Percentiles rank a stretch among this genome's conserved stretches.
Conservation (phyloP, 2,797 vertebrate genomes). For the Enteromius trimaculatus region DNA sequence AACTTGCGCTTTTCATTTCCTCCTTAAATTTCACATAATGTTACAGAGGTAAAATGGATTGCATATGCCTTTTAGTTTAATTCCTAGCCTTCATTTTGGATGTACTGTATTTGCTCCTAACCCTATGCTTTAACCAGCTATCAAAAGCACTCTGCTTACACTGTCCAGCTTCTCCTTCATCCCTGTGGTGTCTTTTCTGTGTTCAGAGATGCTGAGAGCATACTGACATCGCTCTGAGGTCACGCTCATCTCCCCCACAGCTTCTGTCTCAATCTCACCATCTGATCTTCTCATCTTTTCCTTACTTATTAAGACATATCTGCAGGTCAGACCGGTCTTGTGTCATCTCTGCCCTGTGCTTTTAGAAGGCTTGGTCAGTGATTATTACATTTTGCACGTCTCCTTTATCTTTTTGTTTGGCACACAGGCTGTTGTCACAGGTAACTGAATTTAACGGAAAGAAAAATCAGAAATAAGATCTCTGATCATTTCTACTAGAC, state of each 20-base stretch:
- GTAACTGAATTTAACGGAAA: neutral
- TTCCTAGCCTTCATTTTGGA: neutral
- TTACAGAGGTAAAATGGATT: neutral
- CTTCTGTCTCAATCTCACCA: conserved; percentile 10
- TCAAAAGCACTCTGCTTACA: neutral
- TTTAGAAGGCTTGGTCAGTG: neutral
- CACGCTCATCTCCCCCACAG: conserved; percentile 17
- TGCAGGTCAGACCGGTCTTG: neutral
- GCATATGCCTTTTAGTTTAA: neutral
- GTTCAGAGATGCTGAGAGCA: neutral
- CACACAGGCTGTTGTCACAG: neutral
- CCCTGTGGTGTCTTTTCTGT: neutral
- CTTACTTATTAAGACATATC: conserved; percentile 10
- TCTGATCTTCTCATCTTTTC: conserved; percentile 24
- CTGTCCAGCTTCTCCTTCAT: neutral
- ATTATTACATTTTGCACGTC: conserved; percentile 34
- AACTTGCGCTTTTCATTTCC: neutral
- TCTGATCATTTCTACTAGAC: neutral
- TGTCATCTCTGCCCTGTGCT: neutral
- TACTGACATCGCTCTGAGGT: conserved; percentile 10
- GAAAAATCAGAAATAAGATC: neutral
- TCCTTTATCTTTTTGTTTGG: neutral
- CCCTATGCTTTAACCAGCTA: neutral
- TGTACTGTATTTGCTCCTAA: neutral
- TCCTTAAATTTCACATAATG: neutral